Evolutionary conservation across 2,888 invertebrate genomes (phyloP), one percentile per base, ranked within the genome.

Genomic region (Drosophila putrida): DNA sequence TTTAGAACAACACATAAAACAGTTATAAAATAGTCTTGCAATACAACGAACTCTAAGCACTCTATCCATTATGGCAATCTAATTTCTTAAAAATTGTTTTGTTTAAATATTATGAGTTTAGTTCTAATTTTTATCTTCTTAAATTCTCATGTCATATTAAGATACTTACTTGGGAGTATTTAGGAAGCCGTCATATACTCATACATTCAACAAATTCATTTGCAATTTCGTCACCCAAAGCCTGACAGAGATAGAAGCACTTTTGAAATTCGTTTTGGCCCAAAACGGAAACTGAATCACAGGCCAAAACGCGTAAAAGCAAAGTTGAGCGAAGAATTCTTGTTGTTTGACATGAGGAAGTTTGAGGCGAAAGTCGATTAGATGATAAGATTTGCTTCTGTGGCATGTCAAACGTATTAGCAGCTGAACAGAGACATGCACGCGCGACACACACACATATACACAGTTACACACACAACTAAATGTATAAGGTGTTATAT

Each of bases 321-420:
- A 68, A 75, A 68, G 67, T 66, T 63, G 27, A 38, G 13, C 39
- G 20, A 36, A 38, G 13, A 53, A 35, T 55, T 50, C 49, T 50
- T 60, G 33, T 20, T 57, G 51, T 44, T 44, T 10, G 49, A 15
- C 27, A 54, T 15, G 9, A 15, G 36, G 33, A 54, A 44, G 13
- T 57, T 27, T 13, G 13, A 15, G n/a, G 46, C 39, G n/a, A 53
- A 71, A 61, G 78, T 72, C 72, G 75, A 78, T 75, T 69, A 64
- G 66, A 70, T 62, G 62, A 62, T 57, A 60, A 54, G 69, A 69
- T 78, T 69, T 70, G 66, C 64, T 58, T 67, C 46, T 63, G 62
- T 27, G 72, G 47, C 53, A 65, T 59, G 61, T 54, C 63, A 77
- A 65, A 66, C 54, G 75, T 71, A 75, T 71, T 68, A 77, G 57